Base-by-base conservation (phyloP, 2,113 vertebrate species). In the Tonatia bakeri region DNA sequence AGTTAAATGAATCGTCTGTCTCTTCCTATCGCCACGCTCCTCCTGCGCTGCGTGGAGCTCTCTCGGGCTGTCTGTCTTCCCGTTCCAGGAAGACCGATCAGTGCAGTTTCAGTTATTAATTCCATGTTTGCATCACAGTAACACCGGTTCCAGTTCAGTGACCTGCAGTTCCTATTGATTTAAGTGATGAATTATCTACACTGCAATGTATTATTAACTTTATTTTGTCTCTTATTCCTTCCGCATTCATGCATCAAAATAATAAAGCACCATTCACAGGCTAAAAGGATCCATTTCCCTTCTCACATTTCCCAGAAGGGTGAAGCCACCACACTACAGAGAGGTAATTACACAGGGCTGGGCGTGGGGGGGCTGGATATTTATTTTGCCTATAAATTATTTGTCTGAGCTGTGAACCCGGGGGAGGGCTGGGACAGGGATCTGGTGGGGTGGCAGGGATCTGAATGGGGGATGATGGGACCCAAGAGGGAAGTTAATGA, bases 131-230 rank as follows among this genome's bases (percentile, higher is more conserved):
- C 87, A 80, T 98, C 90, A 81, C 80, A 96, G 94, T 86, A 98
- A 97, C 96, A 97, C 89, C 65, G 59, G 96, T 97, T 98, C 95
- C 97, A 98, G 97, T 94, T 97, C 98, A 98, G 15, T 98, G 98
- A 97, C 96, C 97, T 95, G 96, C 89, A 87, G 94, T 97, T 98
- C 94, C 97, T 96, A 96, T 82, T 98, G 95, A 98, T 97, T 98
- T 96, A 97, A 97, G 94, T 97, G 96, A 97, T 93, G 95, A 88
- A 97, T 97, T 98, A 98, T 96, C 98, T 98, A 90, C 82, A 95
- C 82, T 40, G 72, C 94, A 72, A 96, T 97, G 91, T 96, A 97
- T 98, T 98, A 98, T 98, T 98, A 98, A 98, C 94, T 94, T 97
- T 96, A 97, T 96, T 97, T 97, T 81, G 95, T 97, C 97, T 97